A percentile compares a stretch with the other conserved stretches of the same genome.
Conservation (phyloP, 2,797 vertebrate genomes). For the Pitangus sulphuratus region DNA sequence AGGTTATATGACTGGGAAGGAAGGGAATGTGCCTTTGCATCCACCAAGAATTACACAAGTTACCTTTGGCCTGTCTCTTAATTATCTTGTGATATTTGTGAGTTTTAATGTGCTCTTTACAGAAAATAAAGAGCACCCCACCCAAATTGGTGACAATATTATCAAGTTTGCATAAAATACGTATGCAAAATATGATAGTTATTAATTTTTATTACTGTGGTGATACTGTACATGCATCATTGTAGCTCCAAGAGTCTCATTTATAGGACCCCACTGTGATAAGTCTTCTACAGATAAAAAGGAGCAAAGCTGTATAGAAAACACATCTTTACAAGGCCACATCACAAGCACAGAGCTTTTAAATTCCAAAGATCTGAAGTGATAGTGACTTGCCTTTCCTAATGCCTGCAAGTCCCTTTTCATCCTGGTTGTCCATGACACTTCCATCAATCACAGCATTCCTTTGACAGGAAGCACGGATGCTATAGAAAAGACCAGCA, state of each 20-base stretch:
- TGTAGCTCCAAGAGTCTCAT: background rate
- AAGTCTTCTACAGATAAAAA: background rate
- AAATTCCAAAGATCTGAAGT: background rate
- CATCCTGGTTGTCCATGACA: conserved; percentile 42
- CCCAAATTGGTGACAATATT: background rate
- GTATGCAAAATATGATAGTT: background rate
- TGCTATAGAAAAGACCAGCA: conserved; percentile 41
- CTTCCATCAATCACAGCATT: conserved; percentile 25
- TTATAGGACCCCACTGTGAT: background rate
- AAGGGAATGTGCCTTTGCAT: background rate
- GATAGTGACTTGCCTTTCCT: background rate
- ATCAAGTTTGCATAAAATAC: background rate
- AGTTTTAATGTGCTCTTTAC: background rate
- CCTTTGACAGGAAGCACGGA: conserved; percentile 38
- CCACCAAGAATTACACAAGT: background rate
- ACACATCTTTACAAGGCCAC: background rate
- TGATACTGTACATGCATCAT: background rate
- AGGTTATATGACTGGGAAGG: background rate
- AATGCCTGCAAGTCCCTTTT: conserved; percentile 27
- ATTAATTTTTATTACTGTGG: background rate
- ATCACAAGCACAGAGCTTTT: background rate
- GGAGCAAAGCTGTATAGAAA: background rate
- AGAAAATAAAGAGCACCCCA: rapidly evolving
- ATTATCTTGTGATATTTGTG: background rate
- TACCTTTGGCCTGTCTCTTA: background rate